Conservation (phyloP, 2,797 vertebrate species). For the Melanotaenia trifasciata region DNA sequence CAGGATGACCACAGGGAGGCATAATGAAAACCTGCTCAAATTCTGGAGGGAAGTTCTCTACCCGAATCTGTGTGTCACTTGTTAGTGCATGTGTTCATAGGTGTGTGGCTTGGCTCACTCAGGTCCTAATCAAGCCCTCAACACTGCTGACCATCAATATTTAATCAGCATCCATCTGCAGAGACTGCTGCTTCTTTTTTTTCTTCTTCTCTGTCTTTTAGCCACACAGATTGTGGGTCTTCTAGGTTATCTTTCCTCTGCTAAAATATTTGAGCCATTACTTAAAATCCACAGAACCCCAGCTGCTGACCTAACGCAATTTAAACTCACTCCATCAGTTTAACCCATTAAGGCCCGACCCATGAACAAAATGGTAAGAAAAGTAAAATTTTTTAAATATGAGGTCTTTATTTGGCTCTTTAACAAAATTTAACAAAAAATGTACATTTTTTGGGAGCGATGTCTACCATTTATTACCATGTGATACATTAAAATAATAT, state of each 20-base stretch:
- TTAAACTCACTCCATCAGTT: slow-evolving; percentile 23
- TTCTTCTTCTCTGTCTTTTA: slow-evolving; percentile 24
- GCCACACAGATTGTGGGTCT: slow-evolving; percentile 31
- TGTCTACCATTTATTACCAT: too few relatives aligned
- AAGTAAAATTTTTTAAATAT: too few relatives aligned
- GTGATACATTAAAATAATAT: too few relatives aligned
- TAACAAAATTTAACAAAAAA: too few relatives aligned
- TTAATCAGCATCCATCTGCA: slow-evolving; percentile 76
- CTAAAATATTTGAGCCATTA: slow-evolving; percentile 25
- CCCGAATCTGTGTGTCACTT: slow-evolving; percentile 25
- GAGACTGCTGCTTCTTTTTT: slow-evolving; percentile 55
- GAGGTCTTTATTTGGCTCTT: too few relatives aligned
- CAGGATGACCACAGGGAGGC: slow-evolving; percentile 48
- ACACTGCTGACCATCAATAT: slow-evolving; percentile 74
- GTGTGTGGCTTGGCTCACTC: slow-evolving; percentile 42
- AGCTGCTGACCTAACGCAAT: slow-evolving; percentile 23
- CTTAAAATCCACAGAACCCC: slow-evolving; percentile 31
- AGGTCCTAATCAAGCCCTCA: slow-evolving; percentile 67
- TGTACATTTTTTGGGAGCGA: too few relatives aligned
- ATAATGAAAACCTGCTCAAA: slow-evolving; percentile 57
- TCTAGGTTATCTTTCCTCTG: slow-evolving; percentile 19
- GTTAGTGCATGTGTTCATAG: slow-evolving; percentile 28
- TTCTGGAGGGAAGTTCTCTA: slow-evolving; percentile 32
- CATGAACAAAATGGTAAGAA: too few relatives aligned
- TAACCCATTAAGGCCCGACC: too few relatives aligned